A percentile compares a stretch with the other conserved stretches of the same genome.
These are phyloP conservation scores for Acleris emargana DNA, from an alignment of 2,888 invertebrate genomes.

Conservation along the genomic window DNA sequence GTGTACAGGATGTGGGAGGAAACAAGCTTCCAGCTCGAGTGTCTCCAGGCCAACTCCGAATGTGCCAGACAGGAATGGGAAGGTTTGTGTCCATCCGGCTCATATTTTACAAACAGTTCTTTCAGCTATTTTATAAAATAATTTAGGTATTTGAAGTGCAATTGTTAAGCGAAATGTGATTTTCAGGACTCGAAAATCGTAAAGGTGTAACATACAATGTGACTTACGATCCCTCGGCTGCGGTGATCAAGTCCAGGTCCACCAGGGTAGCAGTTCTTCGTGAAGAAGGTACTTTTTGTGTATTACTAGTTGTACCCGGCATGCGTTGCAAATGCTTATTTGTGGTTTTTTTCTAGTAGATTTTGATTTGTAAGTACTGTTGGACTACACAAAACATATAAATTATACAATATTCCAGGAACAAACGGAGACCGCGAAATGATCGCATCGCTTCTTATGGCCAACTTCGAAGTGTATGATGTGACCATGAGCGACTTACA, in stretches of 20 bases:
- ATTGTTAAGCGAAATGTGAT: constrained; percentile 16
- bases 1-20: constrained; percentile 96
- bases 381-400: background rate
- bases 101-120: no score
- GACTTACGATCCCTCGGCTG: constrained; percentile 87
- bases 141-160: background rate
- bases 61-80: constrained; percentile 92
- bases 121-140: no score
- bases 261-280: constrained; percentile 94
- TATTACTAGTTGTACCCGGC: background rate
- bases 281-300: constrained; percentile 90
- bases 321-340: background rate
- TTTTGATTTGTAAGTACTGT: background rate
- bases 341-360: background rate
- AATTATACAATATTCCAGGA: constrained; percentile 62
- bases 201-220: constrained; percentile 89
- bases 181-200: constrained; percentile 84
- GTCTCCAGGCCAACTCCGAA: constrained; percentile 90
- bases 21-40: constrained; percentile 95
- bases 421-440: constrained; percentile 99
- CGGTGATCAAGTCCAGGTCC: constrained; percentile 72
- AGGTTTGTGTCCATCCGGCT: constrained; percentile 55
- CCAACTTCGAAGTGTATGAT: constrained; percentile 96
- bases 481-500: constrained; percentile 96
- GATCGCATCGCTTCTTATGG: constrained; percentile 94